These are phyloP conservation scores for Cantharis flavilabris DNA, from an alignment of 2,888 invertebrate species.

Conservation along the genomic window DNA sequence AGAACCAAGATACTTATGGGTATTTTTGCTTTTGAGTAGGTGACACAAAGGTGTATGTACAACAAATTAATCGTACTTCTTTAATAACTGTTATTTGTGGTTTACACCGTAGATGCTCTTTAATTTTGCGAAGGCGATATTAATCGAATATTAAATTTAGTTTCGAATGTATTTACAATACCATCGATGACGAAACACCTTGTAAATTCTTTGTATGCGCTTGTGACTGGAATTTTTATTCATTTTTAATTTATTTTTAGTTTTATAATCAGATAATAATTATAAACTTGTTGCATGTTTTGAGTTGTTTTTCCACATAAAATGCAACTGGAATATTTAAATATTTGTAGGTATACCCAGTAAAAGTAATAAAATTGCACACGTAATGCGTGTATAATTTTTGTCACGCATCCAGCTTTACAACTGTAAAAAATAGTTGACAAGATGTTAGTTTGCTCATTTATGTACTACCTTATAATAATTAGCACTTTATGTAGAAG, in stretches of 20 bases:
- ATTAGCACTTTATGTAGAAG: background rate
- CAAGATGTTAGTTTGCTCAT: background rate
- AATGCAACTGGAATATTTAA: background rate
- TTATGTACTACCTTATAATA: background rate
- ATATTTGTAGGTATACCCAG: background rate
- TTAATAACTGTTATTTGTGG: background rate
- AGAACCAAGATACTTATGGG: slow-evolving; percentile 3
- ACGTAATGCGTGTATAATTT: background rate
- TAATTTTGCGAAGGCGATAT: background rate
- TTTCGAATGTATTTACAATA: background rate
- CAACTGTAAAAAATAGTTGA: background rate
- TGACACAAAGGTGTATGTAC: background rate
- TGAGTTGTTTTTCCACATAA: background rate
- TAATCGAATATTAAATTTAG: background rate
- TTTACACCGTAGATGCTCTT: background rate
- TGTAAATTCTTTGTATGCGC: background rate
- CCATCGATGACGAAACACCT: background rate
- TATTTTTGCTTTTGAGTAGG: background rate
- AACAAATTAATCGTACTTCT: background rate
- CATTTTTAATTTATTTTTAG: background rate
- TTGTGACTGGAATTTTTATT: background rate
- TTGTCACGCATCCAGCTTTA: background rate
- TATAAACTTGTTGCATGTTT: background rate
- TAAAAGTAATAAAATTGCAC: background rate
- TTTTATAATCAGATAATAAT: background rate